Conservation (phyloP, 30 jellyfish, hydroid and myxozoan genomes). For the Aurelia aurita complex sp. Pacific region DNA sequence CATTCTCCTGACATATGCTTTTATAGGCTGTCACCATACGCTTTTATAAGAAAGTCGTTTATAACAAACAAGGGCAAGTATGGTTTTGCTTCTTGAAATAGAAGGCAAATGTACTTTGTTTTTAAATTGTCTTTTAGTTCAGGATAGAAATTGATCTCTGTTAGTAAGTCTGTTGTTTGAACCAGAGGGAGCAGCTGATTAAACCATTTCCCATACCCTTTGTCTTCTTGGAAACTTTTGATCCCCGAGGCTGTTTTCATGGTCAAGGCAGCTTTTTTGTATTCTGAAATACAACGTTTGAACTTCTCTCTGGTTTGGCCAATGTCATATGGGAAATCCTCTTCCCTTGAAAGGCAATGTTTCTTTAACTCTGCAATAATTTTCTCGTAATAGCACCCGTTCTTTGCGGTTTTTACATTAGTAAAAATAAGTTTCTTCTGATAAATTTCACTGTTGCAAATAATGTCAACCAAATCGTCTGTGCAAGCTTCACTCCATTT, state of each 20-base stretch:
- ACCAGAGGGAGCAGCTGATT: slow-evolving; percentile 27
- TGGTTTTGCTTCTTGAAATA: too few species aligned
- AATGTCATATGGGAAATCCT: slow-evolving; percentile 1
- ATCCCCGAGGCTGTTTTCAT: slow-evolving; percentile 40
- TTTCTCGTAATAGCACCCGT: background rate
- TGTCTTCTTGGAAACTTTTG: slow-evolving; percentile 30
- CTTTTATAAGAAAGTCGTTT: too few species aligned
- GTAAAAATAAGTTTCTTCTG: slow-evolving; percentile 38
- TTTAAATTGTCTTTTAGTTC: too few species aligned
- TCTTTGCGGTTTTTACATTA: background rate
- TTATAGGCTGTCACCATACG: too few species aligned
- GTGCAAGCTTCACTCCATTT: slow-evolving; percentile 32
- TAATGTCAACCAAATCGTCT: slow-evolving; percentile 35
- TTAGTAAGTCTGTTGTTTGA: background rate
- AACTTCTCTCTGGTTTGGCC: slow-evolving; percentile 34
- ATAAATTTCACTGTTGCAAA: slow-evolving; percentile 18
- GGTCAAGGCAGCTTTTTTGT: slow-evolving; percentile 34
- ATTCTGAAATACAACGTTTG: slow-evolving; percentile 18
- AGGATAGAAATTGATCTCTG: too few species aligned
- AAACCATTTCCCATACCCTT: slow-evolving; percentile 30
- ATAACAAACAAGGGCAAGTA: too few species aligned
- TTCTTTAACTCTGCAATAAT: slow-evolving; percentile 3
- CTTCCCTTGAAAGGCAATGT: slow-evolving; percentile 5
- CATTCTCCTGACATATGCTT: too few species aligned
- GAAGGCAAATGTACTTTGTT: too few species aligned